phyloP scores from a whole-genome alignment of 2,113 vertebrate species.

The western clawed frog (Xenopus tropicalis) region DNA sequence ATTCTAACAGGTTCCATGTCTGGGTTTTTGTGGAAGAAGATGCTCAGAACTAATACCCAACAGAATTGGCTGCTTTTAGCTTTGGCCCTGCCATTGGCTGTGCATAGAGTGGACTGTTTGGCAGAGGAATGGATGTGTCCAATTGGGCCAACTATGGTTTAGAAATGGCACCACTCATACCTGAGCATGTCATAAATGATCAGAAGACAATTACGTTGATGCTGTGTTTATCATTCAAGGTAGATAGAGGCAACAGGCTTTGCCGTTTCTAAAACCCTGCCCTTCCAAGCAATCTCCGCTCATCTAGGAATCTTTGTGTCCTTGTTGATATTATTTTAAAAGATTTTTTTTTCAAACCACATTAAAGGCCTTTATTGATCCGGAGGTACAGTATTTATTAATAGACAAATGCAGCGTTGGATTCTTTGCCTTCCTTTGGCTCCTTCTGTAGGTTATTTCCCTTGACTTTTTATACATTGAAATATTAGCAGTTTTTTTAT shows the following conservation, averaged over 20 bases:
- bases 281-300: constrained; percentile 2
- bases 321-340: constrained; percentile 29
- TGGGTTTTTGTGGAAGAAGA: too few species aligned
- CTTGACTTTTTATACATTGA: too few species aligned
- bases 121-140: constrained; percentile 18
- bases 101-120: constrained; percentile 6
- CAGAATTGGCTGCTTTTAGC: too few species aligned
- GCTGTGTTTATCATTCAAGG: constrained; percentile 36
- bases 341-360: constrained; percentile 22
- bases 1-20: too few species aligned
- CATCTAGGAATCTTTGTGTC: constrained; percentile 31
- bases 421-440: constrained; percentile 7
- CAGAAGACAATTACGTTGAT: constrained; percentile 30
- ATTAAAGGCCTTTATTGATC: constrained; percentile 28
- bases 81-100: too few species aligned
- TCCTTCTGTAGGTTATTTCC: background rate
- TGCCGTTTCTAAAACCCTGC: constrained; percentile 28
- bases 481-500: too few species aligned
- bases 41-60: too few species aligned
- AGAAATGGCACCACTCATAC: too few species aligned
- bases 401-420: background rate
- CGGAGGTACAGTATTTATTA: constrained; percentile 32
- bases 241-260: constrained; percentile 5
- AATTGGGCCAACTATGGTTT: too few species aligned
- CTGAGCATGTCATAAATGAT: constrained; percentile 38